These are phyloP conservation scores for Eriocheir sinensis DNA, from an alignment of 1,140 invertebrate species.

Conservation along the genomic window DNA sequence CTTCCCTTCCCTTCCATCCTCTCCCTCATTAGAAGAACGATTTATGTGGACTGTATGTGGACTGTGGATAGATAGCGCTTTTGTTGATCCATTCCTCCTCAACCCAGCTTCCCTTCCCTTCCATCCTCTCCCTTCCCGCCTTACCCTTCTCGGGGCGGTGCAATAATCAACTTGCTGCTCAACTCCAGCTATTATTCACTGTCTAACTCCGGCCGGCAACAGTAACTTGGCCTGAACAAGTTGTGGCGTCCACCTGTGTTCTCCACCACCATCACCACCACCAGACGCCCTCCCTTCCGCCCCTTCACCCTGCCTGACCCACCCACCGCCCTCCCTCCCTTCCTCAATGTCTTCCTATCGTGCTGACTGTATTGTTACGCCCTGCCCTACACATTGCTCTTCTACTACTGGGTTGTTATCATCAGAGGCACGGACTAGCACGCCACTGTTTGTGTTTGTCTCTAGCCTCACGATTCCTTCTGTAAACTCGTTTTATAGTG, in stretches of 20 bases:
- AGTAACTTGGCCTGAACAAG: constrained; percentile 23
- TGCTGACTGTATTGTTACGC: too few relatives aligned
- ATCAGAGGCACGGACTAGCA: too few relatives aligned
- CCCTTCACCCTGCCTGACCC: too few relatives aligned
- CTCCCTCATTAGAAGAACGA: too few relatives aligned
- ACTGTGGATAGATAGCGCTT: too few relatives aligned
- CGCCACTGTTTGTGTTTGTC: background rate
- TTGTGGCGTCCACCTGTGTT: background rate
- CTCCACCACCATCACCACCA: background rate
- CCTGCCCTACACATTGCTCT: background rate
- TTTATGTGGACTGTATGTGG: too few relatives aligned
- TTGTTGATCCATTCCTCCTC: too few relatives aligned
- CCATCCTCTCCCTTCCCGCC: background rate
- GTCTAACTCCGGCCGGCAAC: background rate
- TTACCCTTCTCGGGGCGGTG: background rate
- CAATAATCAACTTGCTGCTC: constrained; percentile 14
- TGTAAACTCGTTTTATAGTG: background rate
- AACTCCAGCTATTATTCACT: constrained; percentile 24
- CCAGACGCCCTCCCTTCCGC: background rate
- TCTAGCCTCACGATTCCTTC: background rate
- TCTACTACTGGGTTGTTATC: background rate
- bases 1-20: too few relatives aligned
- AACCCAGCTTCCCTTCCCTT: too few relatives aligned
- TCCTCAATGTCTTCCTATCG: too few relatives aligned
- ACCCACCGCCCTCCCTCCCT: too few relatives aligned